Base-by-base conservation (phyloP, 2,888 invertebrate species). In the Pollenia griseotomentosa region DNA sequence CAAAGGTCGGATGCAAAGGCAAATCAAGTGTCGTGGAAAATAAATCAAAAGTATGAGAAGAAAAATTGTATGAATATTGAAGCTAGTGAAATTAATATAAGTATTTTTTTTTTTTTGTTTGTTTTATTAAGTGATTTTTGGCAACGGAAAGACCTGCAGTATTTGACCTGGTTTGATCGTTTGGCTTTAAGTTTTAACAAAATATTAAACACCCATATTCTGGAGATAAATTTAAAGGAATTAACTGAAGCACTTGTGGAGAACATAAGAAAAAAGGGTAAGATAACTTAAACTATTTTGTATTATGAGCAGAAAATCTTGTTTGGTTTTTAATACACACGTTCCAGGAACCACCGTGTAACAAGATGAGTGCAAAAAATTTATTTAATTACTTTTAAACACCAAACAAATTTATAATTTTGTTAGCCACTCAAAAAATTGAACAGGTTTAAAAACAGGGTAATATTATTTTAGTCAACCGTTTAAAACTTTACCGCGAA, bases 171-270 rank as follows among this genome's bases (percentile, higher is more conserved):
- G 96, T 94, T 94, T 2, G 94, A 94, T n/a, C 93, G 94, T n/a
- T 94, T 96, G n/a, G 90, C 95, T 19, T 94, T 94, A 84, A 94
- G 95, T 89, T 92, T 96, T 92, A 94, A 94, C 0, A 94, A 94
- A 89, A 94, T 95, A 14, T 93, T 96, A 9, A 94, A 94, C 61
- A 96, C 96, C 2, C 96, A 96, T 90, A 95, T 95, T 11, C 93
- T 96, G 82, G 96, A 96, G 92, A 94, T 96, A 84, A 95, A 95
- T 89, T 93, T 96, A 79, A 94, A 94, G 9, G 89, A 92, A 68
- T 23, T 93, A 4, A 89, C 92, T 0, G 90, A 91, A 33, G 88
- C 91, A 2, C 91, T 90, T 66, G 57, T 91, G 40, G 63, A 84
- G 3, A 73, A 44, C 16, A 19, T 16, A 10, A 63, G 12, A 11